Evolutionary conservation across 2,113 vertebrate species (phyloP), one percentile per base, ranked within the genome.

Genomic region (Indri indri): DNA sequence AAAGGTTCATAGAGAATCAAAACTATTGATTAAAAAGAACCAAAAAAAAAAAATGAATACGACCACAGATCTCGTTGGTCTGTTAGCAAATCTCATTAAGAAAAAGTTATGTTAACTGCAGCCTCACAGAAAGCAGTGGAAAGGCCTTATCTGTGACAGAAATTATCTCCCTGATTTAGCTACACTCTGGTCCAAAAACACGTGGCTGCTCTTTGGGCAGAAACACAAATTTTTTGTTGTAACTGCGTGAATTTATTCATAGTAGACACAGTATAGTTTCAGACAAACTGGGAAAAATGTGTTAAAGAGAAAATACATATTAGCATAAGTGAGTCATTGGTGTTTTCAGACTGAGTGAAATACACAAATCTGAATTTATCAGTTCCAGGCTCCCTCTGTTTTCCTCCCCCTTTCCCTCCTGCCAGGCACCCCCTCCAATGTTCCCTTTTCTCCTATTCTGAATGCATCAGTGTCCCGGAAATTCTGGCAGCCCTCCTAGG

Each of bases 401-500:
- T 80, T 79, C 70, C 34, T 25, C 22, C 80, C 40, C 22, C 6
- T 82, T 10, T 45, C 13, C 12, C 77, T 37, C 74, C 91, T 9
- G 47, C 84, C 63, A 87, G 47, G 47, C 57, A 54, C 94, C 81
- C 89, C 80, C 79, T 82, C 98, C 96, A 90, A 77, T 96, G 97
- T 97, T 96, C 94, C 57, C 47, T 97, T 97, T 95, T 97, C 96
- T 97, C 82, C 92, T 94, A 37, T 97, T 98, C 96, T 97, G 98
- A 97, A 95, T 87, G 89, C 95, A 97, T 95, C 91, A 92, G 88
- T 96, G 96, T 98, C 97, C 96, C 81, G 84, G 90, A 96, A 95
- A 97, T 97, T 95, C 97, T 97, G 98, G 97, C 98, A 97, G 57
- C 45, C 76, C 94, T 97, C 96, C 96, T 97, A 88, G 92, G 81